phyloP scores from a whole-genome alignment of 2,797 vertebrate species.

The Momotus momota region DNA sequence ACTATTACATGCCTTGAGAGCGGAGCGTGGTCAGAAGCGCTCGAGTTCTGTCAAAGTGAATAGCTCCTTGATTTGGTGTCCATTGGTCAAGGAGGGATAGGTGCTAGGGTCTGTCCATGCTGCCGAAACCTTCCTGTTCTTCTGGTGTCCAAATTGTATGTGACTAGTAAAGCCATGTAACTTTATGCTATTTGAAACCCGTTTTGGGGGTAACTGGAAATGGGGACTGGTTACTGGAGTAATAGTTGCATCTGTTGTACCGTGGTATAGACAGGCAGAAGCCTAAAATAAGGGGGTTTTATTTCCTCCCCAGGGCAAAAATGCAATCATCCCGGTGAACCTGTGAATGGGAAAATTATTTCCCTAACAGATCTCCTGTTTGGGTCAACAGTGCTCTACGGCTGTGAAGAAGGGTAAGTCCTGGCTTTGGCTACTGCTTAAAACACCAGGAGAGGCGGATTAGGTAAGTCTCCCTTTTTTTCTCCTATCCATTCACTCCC shows the following conservation, averaged over 20 bases:
- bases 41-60: slow-evolving; percentile 75
- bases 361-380: background rate
- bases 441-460: background rate
- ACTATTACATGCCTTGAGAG: slow-evolving; percentile 53
- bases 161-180: slow-evolving; percentile 70
- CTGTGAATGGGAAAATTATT: slow-evolving; percentile 38
- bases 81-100: background rate
- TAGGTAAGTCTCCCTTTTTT: background rate
- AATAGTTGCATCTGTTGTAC: background rate
- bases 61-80: slow-evolving; percentile 63
- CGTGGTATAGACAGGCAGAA: rapidly evolving
- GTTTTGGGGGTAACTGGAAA: background rate
- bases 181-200: background rate
- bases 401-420: slow-evolving; percentile 69
- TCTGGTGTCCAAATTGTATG: background rate
- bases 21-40: slow-evolving; percentile 62
- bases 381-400: slow-evolving; percentile 28
- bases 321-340: slow-evolving; percentile 49
- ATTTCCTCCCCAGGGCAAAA: background rate
- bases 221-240: background rate
- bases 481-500: background rate
- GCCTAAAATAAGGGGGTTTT: background rate
- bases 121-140: background rate
- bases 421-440: background rate
- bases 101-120: slow-evolving; percentile 23